phyloP scores from a whole-genome alignment of 1,140 invertebrate species.

The Eumeta japonica region DNA sequence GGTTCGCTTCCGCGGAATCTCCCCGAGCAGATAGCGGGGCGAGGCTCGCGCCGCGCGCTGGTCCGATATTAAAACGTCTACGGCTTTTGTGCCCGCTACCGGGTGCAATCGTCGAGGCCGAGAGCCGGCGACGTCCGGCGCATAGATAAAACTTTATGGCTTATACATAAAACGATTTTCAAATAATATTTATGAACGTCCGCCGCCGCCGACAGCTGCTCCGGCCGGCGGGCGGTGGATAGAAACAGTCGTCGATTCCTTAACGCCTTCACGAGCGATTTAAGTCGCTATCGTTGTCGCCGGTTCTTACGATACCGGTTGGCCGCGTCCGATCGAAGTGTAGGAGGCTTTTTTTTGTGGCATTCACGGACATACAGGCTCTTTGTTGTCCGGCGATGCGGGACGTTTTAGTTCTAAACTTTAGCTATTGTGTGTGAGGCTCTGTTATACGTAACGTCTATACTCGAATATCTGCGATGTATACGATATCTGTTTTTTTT shows the following conservation, averaged over 20 bases:
- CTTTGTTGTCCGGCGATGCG: too few species aligned
- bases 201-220: slow-evolving; percentile 48
- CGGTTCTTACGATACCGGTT: too few species aligned
- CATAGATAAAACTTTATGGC: slow-evolving; percentile 53
- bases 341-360: too few species aligned
- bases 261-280: slow-evolving; percentile 52
- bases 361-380: too few species aligned
- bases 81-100: slow-evolving; percentile 44
- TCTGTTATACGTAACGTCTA: too few species aligned
- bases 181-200: slow-evolving; percentile 54
- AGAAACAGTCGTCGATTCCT: slow-evolving; percentile 51
- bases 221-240: slow-evolving; percentile 49
- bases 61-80: slow-evolving; percentile 45
- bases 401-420: too few species aligned
- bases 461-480: too few species aligned
- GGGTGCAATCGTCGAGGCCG: slow-evolving; percentile 36
- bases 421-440: too few species aligned
- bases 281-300: slow-evolving; percentile 39
- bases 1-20: slow-evolving; percentile 40
- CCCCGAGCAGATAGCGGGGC: slow-evolving; percentile 36
- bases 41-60: slow-evolving; percentile 19
- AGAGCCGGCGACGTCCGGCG: slow-evolving; percentile 25
- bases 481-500: too few species aligned
- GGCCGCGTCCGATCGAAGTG: too few species aligned
- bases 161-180: slow-evolving; percentile 56